These are phyloP conservation scores for Austrolebias charrua DNA, from an alignment of 2,797 vertebrate species.

Conservation along the genomic window DNA sequence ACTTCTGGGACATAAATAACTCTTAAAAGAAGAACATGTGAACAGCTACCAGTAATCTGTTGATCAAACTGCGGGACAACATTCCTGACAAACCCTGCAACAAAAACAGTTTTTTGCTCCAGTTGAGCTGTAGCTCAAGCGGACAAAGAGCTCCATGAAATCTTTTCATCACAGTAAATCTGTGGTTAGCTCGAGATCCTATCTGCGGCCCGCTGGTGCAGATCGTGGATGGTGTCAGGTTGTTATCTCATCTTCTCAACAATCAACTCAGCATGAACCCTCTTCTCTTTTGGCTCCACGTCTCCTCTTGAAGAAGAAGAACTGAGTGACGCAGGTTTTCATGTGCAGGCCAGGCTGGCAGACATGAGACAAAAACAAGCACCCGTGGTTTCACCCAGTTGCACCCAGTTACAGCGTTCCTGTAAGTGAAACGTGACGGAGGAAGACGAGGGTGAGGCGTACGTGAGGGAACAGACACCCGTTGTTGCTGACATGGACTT, in stretches of 20 bases:
- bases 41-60: conserved; percentile 48
- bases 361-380: conserved; percentile 30
- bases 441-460: conserved; percentile 28
- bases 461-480: conserved; percentile 48
- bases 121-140: not conserved
- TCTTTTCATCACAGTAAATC: conserved; percentile 1
- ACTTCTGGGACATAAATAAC: conserved; percentile 61
- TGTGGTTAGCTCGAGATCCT: conserved; percentile 50
- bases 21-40: conserved; percentile 33
- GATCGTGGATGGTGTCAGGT: too few species aligned
- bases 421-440: conserved; percentile 23
- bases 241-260: conserved; percentile 60
- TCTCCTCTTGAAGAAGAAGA: not conserved
- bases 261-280: conserved; percentile 60
- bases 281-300: conserved; percentile 2
- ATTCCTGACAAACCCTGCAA: conserved; percentile 3
- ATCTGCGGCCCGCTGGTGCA: conserved; percentile 25
- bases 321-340: conserved; percentile 8
- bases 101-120: not conserved
- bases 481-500: conserved; percentile 54
- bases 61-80: conserved; percentile 7
- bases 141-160: conserved; percentile 22
- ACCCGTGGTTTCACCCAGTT: conserved; percentile 27
- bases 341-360: conserved; percentile 7
- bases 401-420: conserved; percentile 34